Evolutionary conservation across 1,140 invertebrate species (phyloP).

Genomic region (Papilio helenus): DNA sequence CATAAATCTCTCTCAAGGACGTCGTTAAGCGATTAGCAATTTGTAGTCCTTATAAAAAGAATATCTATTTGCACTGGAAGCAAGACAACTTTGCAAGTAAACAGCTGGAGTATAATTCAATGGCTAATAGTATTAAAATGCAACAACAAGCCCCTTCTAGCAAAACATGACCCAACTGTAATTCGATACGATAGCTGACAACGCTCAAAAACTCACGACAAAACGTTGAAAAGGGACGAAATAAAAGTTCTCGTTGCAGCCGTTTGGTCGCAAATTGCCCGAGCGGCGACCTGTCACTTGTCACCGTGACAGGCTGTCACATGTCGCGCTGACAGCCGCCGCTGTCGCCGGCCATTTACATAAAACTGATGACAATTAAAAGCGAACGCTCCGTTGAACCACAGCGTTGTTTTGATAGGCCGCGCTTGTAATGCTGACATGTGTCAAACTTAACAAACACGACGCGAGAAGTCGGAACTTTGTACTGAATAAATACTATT

Average conservation of each 20-base stretch:
- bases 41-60: no score
- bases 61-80: no score
- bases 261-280: constrained; percentile 61
- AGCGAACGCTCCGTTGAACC: constrained; percentile 43
- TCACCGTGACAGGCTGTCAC: constrained; percentile 64
- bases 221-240: constrained; percentile 29
- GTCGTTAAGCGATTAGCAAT: no score
- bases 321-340: constrained; percentile 56
- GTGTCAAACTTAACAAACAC: constrained; percentile 32
- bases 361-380: constrained; percentile 67
- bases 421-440: constrained; percentile 16
- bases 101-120: not conserved
- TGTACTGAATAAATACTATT: constrained; percentile 9
- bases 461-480: not conserved
- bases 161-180: constrained; percentile 27
- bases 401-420: constrained; percentile 34
- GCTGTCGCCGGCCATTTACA: constrained; percentile 66
- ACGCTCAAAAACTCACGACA: constrained; percentile 30
- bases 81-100: constrained; percentile 45
- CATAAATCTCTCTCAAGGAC: no score
- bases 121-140: not conserved
- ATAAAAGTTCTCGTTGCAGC: constrained; percentile 33
- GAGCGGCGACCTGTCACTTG: constrained; percentile 63
- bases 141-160: not conserved
- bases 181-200: constrained; percentile 24